Base-by-base conservation (phyloP, 2,888 invertebrate species). In the Heliothis peltigera region DNA sequence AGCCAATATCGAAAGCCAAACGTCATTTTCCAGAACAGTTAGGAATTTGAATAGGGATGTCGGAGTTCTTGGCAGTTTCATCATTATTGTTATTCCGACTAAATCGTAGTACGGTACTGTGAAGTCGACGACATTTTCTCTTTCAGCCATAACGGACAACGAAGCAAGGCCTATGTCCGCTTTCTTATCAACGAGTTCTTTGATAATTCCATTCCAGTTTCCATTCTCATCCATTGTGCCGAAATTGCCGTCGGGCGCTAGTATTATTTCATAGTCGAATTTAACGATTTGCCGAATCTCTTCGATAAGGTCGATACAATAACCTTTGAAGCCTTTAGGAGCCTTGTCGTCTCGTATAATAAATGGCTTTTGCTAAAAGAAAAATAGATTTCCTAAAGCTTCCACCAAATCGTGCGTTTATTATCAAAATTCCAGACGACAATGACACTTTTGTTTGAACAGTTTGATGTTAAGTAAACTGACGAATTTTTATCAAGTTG, bases 31-130 rank as follows among this genome's bases (percentile, higher is more conserved):
- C 81, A 99, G 93, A 22, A 99, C 99, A 2, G 98, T 99, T 77
- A 99, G 96, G 91, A 99, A 99, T 95, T 99, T 99, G 91, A 99
- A 99, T 28, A 99, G 95, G 0, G 99, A 98, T 6, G 99, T 98
- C 25, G 98, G 97, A 0, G 98, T 97, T 80, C 97, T 97, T 0
- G 98, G 98, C 77, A 98, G 96, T 87, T 97, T 97, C 98, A 99
- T 99, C 88, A 99, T 96, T 75, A 99, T 99, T 0, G 99, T 98
- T 57, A 99, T 98, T 0, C 99, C 99, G 0, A 99, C 99, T 75
- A 99, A 95, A 93, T 99, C 99, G 91, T 99, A 99, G 90, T 98
- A 99, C 0, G 99, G 99, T 0, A 99, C 98, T 0, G 99, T 99
- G 89, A 99, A 99, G 91, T 99, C 99, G 1, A 99, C 98, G 0